Base-by-base conservation (phyloP, 2,797 vertebrate species). In the Falco concolor region DNA sequence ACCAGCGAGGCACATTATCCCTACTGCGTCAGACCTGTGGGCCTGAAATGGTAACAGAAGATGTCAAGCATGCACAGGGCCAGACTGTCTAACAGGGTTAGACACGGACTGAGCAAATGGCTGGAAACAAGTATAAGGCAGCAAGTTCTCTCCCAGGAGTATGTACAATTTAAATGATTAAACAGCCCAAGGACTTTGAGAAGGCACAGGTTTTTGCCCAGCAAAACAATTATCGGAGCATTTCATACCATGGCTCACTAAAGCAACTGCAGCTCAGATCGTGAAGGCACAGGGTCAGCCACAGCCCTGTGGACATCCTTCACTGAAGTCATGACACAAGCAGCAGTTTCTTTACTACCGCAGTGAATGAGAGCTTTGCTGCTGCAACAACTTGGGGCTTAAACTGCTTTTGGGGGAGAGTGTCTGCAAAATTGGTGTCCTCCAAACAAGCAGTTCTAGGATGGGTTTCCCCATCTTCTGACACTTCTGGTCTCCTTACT, bases 41-140 rank as follows among this genome's bases (percentile, higher is more conserved):
- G 34, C 28, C 49, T 42, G 21, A 79, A 88, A 59, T 0, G 0
- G 44, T n/a, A 77, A 70, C 45, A 90, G 47, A 74, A 36, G 27
- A 53, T 6, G 11, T 27, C 45, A 92, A 19, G 18, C 0, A 0
- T 16, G n/a, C 36, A 27, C 38, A 65, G 0, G 2, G 13, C 14
- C 24, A 45, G 40, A 42, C 40, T 42, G 40, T 42, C 40, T 42
- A 42, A 42, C 40, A 42, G 45, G 14, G 14, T 45, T 23, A 67
- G 60, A 45, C 70, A 82, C 2, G 3, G 63, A 44, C 44, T 63
- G 16, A 84, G 52, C 13, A 50, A 83, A 57, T 2, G 13, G 42
- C 9, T 91, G 54, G 57, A 69, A 87, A 69, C 1, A 1, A 67
- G 53, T 49, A 32, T 22, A 77, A 70, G 24, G n/a, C 27, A 87